Conservation (phyloP, 2,113 vertebrate species). For the Tapirus terrestris region DNA sequence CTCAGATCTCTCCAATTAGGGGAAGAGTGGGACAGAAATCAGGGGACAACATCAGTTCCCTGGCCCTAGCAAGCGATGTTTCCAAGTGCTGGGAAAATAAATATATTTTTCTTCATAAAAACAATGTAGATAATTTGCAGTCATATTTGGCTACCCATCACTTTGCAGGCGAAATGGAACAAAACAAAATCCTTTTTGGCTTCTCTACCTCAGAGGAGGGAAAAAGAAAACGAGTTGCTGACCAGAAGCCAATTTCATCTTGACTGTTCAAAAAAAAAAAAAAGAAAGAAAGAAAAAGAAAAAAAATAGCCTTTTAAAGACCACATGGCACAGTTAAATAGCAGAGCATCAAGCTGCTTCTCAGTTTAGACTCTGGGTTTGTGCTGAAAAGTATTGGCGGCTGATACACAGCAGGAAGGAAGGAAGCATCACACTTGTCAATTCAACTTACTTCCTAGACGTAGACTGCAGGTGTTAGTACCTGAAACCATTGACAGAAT, state of each 20-base stretch:
- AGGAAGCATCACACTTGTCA: background rate
- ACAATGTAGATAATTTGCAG: constrained; percentile 80
- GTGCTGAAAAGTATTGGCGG: background rate
- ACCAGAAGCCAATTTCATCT: constrained; percentile 76
- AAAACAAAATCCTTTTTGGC: constrained; percentile 70
- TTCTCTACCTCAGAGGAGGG: constrained; percentile 61
- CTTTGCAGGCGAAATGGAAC: constrained; percentile 73
- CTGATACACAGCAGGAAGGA: background rate
- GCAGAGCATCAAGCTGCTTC: background rate
- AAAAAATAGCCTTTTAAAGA: constrained; percentile 49
- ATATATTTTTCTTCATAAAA: constrained; percentile 82
- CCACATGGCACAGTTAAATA: constrained; percentile 32
- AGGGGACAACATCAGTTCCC: constrained; percentile 75
- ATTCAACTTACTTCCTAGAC: fast-evolving
- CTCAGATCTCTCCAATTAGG: constrained; percentile 79
- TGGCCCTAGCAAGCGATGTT: constrained; percentile 75
- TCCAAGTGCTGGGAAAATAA: constrained; percentile 82
- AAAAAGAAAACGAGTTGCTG: constrained; percentile 60
- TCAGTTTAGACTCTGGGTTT: background rate
- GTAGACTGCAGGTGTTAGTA: fast-evolving
- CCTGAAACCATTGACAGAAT: too few species aligned
- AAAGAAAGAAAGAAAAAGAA: background rate
- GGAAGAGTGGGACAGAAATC: constrained; percentile 82
- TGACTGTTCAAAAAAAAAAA: constrained; percentile 65
- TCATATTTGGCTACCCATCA: constrained; percentile 76